phyloP scores from a whole-genome alignment of 2,888 invertebrate species.

The Netelia melanura region DNA sequence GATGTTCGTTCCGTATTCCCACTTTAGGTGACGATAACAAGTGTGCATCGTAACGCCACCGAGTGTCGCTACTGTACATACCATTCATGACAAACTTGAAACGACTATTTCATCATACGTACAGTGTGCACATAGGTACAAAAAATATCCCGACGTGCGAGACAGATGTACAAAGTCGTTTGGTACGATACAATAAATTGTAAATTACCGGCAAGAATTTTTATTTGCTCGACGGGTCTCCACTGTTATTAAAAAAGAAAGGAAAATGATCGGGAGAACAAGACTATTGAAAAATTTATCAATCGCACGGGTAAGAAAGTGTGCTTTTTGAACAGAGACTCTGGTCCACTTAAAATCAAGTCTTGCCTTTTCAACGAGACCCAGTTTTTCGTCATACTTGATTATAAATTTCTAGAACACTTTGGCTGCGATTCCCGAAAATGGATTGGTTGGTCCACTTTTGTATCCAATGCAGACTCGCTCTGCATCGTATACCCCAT shows the following conservation, averaged over 20 bases:
- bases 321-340: neutral
- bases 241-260: constrained; percentile 2
- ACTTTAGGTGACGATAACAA: too few relatives aligned
- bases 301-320: constrained; percentile 73
- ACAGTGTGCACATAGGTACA: too few relatives aligned
- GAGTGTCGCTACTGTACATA: too few relatives aligned
- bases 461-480: constrained; percentile 76
- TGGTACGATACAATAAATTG: neutral
- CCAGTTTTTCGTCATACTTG: constrained; percentile 19
- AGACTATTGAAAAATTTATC: constrained; percentile 75
- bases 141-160: too few relatives aligned
- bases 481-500: constrained; percentile 88
- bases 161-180: neutral
- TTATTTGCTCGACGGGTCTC: neutral
- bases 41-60: too few relatives aligned
- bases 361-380: constrained; percentile 24
- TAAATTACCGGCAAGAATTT: neutral
- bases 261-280: constrained; percentile 70
- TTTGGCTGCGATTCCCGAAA: constrained; percentile 68
- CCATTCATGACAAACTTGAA: too few relatives aligned
- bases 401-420: constrained; percentile 71
- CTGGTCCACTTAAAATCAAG: neutral
- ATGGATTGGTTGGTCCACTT: constrained; percentile 55
- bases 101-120: too few relatives aligned
- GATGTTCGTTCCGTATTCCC: too few relatives aligned